Conservation (phyloP, 2,113 vertebrate species). For the Alligator sinensis region DNA sequence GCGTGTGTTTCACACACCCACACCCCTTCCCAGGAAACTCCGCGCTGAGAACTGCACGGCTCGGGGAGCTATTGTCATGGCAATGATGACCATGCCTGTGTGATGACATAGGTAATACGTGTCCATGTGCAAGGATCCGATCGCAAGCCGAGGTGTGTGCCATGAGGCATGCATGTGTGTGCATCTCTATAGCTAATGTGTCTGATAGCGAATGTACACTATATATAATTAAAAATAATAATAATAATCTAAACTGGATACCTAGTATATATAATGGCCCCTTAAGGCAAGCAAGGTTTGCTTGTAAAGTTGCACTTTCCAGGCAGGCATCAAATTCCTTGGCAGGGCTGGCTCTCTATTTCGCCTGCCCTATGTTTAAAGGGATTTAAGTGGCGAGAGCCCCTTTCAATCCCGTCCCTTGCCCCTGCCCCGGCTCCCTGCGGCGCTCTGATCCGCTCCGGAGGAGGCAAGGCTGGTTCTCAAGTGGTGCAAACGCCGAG, state of each 20-base stretch:
- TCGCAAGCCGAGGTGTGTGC: background rate
- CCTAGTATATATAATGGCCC: too few species aligned
- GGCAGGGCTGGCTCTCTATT: background rate
- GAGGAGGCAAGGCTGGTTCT: constrained; percentile 53
- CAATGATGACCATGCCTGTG: background rate
- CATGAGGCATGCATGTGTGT: too few species aligned
- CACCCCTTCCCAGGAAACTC: background rate
- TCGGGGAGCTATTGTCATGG: background rate
- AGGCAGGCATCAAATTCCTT: background rate
- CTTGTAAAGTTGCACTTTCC: background rate
- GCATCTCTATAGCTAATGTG: too few species aligned
- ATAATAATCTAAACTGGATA: too few species aligned
- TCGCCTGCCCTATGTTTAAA: constrained; percentile 44
- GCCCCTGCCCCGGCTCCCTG: constrained; percentile 61
- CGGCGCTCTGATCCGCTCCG: constrained; percentile 61
- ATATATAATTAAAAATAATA: too few species aligned
- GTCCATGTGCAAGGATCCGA: background rate
- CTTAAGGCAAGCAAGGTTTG: background rate
- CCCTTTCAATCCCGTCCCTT: constrained; percentile 57
- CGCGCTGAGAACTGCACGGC: background rate
- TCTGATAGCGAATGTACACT: too few species aligned
- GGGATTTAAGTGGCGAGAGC: constrained; percentile 7
- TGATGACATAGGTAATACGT: background rate
- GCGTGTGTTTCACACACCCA: background rate
- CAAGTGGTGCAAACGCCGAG: constrained; percentile 57